Conservation (phyloP, 2,888 invertebrate species). For the Prenolepis imparis region DNA sequence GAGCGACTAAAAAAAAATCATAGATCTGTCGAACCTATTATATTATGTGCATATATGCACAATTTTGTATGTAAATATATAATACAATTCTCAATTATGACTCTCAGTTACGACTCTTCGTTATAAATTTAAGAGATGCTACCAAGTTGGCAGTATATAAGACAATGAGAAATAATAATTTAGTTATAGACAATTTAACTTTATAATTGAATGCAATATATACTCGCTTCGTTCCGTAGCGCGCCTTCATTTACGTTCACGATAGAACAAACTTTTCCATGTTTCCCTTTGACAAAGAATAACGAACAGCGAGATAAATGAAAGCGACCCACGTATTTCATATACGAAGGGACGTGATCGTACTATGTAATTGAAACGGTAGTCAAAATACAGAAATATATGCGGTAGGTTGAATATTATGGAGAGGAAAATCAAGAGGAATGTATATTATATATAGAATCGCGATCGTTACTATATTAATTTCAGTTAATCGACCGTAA, state of each 20-base stretch:
- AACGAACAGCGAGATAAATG: slow-evolving; percentile 54
- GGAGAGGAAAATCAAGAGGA: slow-evolving; percentile 20
- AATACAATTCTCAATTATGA: not conserved
- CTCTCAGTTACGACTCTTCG: no score
- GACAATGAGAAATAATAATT: slow-evolving; percentile 1
- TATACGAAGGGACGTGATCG: slow-evolving; percentile 45
- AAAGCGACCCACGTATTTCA: slow-evolving; percentile 37
- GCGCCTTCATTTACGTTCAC: slow-evolving; percentile 35
- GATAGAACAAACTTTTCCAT: slow-evolving; percentile 45
- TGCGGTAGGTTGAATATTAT: not conserved
- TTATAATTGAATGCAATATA: slow-evolving; percentile 15
- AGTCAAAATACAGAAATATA: slow-evolving; percentile 45
- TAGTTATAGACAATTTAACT: slow-evolving; percentile 2
- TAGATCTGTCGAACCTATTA: not conserved
- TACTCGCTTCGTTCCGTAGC: not conserved
- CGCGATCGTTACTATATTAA: slow-evolving; percentile 60
- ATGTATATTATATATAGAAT: slow-evolving; percentile 20
- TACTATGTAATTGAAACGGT: slow-evolving; percentile 47
- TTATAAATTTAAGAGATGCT: not conserved
- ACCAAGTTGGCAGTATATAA: not conserved
- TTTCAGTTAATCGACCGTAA: slow-evolving; percentile 72
- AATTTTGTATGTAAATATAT: not conserved
- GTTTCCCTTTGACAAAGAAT: slow-evolving; percentile 53
- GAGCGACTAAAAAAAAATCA: not conserved
- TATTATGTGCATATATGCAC: not conserved